These are phyloP conservation scores for Pollimyrus isidori DNA, from an alignment of 2,113 vertebrate species.

Conservation along the genomic window DNA sequence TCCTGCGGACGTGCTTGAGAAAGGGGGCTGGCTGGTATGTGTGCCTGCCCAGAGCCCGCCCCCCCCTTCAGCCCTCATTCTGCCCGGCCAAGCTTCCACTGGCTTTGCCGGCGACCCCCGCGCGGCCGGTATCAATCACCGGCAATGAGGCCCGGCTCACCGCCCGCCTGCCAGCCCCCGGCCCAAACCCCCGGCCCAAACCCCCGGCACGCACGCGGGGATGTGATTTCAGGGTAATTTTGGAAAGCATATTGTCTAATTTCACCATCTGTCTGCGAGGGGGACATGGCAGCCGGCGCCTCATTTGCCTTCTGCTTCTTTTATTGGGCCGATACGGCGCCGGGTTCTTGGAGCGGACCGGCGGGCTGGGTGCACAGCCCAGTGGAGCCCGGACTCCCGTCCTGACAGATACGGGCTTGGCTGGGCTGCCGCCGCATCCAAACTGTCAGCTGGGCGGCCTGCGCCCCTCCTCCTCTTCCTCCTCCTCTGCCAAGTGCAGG, in stretches of 20 bases:
- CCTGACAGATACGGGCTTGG: conserved; percentile 34
- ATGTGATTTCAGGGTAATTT: conserved; percentile 63
- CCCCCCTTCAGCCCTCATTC: conserved; percentile 13
- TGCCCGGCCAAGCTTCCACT: conserved; percentile 45
- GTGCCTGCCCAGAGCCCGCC: background rate
- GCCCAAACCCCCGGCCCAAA: conserved; percentile 12
- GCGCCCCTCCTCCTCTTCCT: background rate
- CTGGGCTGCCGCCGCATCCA: background rate
- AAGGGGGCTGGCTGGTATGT: conserved; percentile 46
- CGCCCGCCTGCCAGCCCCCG: conserved; percentile 29
- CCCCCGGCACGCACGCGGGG: conserved; percentile 35
- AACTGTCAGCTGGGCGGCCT: background rate
- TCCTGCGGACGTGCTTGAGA: conserved; percentile 52
- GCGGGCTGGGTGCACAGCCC: conserved; percentile 47
- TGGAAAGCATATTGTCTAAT: conserved; percentile 76
- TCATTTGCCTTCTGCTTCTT: conserved; percentile 70
- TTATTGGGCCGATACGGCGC: conserved; percentile 56
- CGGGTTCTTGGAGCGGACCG: conserved; percentile 56
- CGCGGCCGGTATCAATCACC: conserved; percentile 56
- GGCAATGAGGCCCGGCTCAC: conserved; percentile 52
- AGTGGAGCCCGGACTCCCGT: conserved; percentile 53
- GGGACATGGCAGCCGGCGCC: conserved; percentile 65
- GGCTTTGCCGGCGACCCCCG: conserved; percentile 13
- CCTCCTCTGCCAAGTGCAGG: background rate
- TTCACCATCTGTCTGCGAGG: conserved; percentile 76